Evolutionary conservation across 2,797 vertebrate species (phyloP).

Genomic region (Lerista edwardsae): DNA sequence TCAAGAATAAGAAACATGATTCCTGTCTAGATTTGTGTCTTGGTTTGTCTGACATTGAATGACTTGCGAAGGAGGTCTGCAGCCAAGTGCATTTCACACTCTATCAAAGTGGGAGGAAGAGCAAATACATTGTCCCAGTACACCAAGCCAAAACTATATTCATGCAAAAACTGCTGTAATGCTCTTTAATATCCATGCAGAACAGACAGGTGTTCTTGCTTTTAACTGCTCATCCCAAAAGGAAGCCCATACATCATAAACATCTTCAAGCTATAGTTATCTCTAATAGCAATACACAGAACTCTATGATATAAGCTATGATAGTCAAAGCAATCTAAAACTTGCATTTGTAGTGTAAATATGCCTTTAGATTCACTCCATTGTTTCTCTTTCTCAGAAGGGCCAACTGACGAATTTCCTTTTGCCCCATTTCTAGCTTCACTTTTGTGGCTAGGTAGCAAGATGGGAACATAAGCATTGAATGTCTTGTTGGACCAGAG

Average conservation of each 20-base stretch:
- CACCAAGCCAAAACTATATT: background rate
- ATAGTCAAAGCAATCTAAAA: background rate
- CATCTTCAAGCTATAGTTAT: background rate
- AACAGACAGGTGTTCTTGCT: background rate
- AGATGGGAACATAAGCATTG: background rate
- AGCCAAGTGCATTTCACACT: background rate
- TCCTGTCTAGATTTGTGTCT: constrained; percentile 24
- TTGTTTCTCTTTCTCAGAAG: background rate
- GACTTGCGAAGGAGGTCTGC: background rate
- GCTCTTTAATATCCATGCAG: background rate
- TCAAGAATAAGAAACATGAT: background rate
- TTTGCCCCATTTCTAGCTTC: background rate
- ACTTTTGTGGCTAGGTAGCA: background rate
- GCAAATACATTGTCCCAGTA: background rate
- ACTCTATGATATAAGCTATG: background rate
- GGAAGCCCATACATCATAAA: background rate
- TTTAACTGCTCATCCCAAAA: background rate
- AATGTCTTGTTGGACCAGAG: background rate
- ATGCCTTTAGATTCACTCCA: background rate
- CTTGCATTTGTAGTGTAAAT: background rate
- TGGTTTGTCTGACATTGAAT: constrained; percentile 19
- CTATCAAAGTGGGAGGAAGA: background rate
- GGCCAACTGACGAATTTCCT: constrained; percentile 3
- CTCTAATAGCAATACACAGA: background rate
- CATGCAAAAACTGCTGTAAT: background rate